These are phyloP conservation scores for Notolepis coatsorum DNA, from an alignment of 2,797 vertebrate genomes.

Conservation along the genomic window DNA sequence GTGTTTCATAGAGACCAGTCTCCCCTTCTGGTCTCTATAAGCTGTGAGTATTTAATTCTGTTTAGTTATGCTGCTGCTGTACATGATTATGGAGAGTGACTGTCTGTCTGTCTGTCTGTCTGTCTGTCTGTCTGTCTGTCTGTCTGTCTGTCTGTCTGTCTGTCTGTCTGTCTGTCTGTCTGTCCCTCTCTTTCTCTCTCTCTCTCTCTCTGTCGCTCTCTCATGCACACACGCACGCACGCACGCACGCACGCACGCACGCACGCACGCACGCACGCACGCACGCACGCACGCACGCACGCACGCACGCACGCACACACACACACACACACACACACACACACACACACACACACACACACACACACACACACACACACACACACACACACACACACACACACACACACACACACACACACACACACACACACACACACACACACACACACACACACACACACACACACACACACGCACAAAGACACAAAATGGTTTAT, in stretches of 20 bases:
- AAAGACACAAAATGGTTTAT: neutral
- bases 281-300: constrained; percentile 3
- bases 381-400: neutral
- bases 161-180: too few relatives aligned
- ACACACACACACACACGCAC: neutral
- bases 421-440: neutral
- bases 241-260: neutral
- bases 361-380: constrained; percentile 21
- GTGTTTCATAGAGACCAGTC: too few relatives aligned
- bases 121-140: too few relatives aligned
- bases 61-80: too few relatives aligned
- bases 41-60: neutral
- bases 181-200: too few relatives aligned
- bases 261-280: constrained; percentile 14
- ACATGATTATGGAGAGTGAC: too few relatives aligned
- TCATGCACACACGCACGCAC: too few relatives aligned
- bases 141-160: too few relatives aligned
- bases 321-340: neutral
- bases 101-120: too few relatives aligned
- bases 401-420: constrained; percentile 3
- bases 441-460: neutral
- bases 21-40: neutral
- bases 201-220: too few relatives aligned
- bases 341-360: constrained; percentile 5
- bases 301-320: constrained; percentile 7